phyloP scores from a whole-genome alignment of 2,797 vertebrate genomes.

The Pipistrellus pygmaeus region DNA sequence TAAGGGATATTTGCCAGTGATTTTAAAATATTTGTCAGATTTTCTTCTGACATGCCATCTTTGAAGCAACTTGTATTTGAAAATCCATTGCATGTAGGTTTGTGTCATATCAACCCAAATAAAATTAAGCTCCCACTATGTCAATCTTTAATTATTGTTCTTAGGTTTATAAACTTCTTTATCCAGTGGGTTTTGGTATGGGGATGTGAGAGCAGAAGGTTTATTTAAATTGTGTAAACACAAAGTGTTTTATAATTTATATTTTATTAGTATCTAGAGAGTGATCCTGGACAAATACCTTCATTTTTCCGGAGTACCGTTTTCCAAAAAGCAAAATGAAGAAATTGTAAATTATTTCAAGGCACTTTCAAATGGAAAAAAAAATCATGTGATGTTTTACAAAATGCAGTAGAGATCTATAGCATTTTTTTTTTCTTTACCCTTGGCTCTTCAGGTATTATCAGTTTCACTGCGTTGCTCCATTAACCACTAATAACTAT shows the following conservation, averaged over 20 bases:
- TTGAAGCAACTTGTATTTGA: constrained; percentile 73
- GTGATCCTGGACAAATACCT: constrained; percentile 36
- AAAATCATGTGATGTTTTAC: background rate
- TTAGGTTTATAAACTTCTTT: background rate
- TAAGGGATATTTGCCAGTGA: constrained; percentile 13
- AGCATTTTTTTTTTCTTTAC: background rate
- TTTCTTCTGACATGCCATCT: constrained; percentile 72
- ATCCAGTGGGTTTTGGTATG: background rate
- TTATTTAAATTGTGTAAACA: constrained; percentile 47
- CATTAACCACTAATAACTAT: background rate
- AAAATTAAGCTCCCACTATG: background rate
- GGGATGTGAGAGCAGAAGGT: background rate
- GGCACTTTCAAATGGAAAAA: background rate
- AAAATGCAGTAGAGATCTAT: background rate
- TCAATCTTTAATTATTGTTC: constrained; percentile 22
- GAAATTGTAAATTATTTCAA: constrained; percentile 43
- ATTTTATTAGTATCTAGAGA: constrained; percentile 42
- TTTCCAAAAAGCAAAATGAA: constrained; percentile 53
- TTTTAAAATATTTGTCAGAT: constrained; percentile 50
- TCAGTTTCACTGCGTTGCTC: background rate
- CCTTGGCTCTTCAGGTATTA: background rate
- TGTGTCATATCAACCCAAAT: constrained; percentile 34
- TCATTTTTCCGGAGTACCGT: constrained; percentile 10
- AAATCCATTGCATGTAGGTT: constrained; percentile 69
- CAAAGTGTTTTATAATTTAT: constrained; percentile 43